These are phyloP conservation scores for Premnoplex brunnescens DNA, from an alignment of 2,797 vertebrate species.

Conservation along the genomic window DNA sequence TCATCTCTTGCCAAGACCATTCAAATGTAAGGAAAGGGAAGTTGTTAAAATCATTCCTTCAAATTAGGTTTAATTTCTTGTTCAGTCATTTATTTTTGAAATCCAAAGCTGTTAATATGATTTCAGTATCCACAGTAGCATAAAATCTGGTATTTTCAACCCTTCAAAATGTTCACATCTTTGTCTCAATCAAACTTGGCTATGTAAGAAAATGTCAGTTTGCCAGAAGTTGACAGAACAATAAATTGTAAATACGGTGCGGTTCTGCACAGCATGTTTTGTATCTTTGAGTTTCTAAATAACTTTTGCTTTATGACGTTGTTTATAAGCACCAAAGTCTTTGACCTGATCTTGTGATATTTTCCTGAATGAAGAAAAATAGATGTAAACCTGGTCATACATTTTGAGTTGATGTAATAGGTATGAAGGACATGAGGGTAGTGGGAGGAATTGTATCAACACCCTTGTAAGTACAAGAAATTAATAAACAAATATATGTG, in stretches of 20 bases:
- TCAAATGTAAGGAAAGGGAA: background rate
- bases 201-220: background rate
- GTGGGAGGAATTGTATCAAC: background rate
- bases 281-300: background rate
- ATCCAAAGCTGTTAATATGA: background rate
- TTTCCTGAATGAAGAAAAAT: background rate
- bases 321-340: background rate
- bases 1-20: background rate
- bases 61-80: background rate
- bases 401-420: background rate
- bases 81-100: background rate
- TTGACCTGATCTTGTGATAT: background rate
- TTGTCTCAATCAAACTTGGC: background rate
- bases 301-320: background rate
- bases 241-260: background rate
- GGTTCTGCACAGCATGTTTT: background rate
- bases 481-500: rapidly evolving
- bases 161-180: background rate
- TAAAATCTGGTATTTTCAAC: background rate
- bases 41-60: background rate
- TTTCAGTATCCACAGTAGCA: background rate
- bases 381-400: background rate
- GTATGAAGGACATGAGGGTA: background rate
- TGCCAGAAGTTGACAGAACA: background rate
- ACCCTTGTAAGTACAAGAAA: background rate